phyloP scores from a whole-genome alignment of 1,140 invertebrate genomes.

The Hyposmocoma kahamanoa region DNA sequence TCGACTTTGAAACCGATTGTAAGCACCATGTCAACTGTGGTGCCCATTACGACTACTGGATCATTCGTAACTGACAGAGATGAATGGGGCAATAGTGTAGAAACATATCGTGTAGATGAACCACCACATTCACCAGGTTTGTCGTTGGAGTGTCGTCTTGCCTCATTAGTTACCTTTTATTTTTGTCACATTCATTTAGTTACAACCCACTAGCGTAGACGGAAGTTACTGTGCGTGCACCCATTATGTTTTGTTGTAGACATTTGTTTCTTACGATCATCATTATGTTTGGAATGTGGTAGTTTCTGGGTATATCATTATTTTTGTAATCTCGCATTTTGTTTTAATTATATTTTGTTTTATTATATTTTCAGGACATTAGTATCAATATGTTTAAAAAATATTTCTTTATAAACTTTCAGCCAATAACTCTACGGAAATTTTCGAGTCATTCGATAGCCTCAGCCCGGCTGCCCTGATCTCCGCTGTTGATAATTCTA shows the following conservation, averaged over 20 bases:
- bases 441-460: conserved; percentile 76
- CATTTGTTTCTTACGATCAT: too few species aligned
- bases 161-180: conserved; percentile 53
- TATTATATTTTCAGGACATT: background rate
- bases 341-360: conserved; percentile 2
- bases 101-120: conserved; percentile 68
- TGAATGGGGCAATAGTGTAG: conserved; percentile 60
- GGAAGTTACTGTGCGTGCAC: too few species aligned
- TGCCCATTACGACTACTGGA: conserved; percentile 40
- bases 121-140: conserved; percentile 68
- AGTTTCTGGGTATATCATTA: too few species aligned
- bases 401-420: conserved; percentile 24
- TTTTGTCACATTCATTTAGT: conserved; percentile 38
- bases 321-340: conserved; percentile 10
- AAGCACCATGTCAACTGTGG: conserved; percentile 50
- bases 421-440: conserved; percentile 72
- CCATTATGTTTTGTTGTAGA: too few species aligned
- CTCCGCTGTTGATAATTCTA: conserved; percentile 73
- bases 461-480: conserved; percentile 77
- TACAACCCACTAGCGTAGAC: conserved; percentile 4
- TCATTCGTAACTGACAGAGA: conserved; percentile 49
- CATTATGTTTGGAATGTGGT: too few species aligned
- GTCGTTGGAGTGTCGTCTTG: conserved; percentile 57
- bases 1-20: conserved; percentile 66
- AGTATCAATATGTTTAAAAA: too few species aligned